Evolutionary conservation across 2,888 invertebrate genomes (phyloP).

Genomic region (Stegana nigrithorax): DNA sequence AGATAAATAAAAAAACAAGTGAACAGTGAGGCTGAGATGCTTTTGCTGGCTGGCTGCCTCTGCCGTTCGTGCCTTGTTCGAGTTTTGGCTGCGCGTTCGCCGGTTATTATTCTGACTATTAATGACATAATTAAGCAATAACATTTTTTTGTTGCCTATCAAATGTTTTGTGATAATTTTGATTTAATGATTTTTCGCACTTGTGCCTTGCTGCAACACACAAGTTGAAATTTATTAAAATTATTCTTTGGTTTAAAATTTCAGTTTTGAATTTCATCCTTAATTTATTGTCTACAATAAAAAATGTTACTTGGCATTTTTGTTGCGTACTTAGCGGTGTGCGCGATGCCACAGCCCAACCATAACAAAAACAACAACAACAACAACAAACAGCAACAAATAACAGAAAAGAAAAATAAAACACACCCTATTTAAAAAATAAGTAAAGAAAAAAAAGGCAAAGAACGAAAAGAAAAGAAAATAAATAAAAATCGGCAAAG

Average conservation of each 20-base stretch:
- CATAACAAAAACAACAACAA: background rate
- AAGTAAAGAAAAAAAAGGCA: background rate
- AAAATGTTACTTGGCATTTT: background rate
- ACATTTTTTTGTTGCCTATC: conserved; percentile 26
- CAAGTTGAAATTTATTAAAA: conserved; percentile 9
- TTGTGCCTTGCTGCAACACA: no score
- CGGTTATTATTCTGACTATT: conserved; percentile 46
- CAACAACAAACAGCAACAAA: background rate
- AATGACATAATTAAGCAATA: conserved; percentile 58
- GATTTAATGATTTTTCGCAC: conserved; percentile 22
- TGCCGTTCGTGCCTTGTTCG: background rate
- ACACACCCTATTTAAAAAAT: no score
- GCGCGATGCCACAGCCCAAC: no score
- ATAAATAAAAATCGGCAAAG: background rate
- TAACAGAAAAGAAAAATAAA: background rate
- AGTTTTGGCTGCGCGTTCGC: background rate
- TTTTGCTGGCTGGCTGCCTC: conserved; percentile 8
- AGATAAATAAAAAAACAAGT: no score
- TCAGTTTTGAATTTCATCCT: background rate
- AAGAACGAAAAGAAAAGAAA: background rate
- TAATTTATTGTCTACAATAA: background rate
- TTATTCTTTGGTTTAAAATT: conserved; percentile 12
- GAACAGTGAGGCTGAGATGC: background rate
- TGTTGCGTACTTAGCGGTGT: no score
- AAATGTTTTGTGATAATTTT: conserved; percentile 27